These are phyloP conservation scores for Smutsia gigantea DNA, from an alignment of 2,797 vertebrate genomes.

Conservation along the genomic window DNA sequence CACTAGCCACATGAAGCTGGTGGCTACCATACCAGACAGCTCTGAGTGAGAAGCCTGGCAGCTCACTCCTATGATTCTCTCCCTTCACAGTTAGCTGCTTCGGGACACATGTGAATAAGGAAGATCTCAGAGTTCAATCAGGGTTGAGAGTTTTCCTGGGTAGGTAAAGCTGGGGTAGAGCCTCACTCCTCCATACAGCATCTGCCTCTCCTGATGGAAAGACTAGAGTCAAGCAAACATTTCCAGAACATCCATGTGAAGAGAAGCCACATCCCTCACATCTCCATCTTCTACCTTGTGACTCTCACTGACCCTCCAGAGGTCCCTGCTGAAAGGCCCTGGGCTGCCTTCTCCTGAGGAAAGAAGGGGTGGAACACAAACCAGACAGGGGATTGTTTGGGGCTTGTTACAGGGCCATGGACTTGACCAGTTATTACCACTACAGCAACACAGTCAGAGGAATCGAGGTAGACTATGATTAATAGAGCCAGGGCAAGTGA, in stretches of 20 bases:
- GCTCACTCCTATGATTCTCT: neutral
- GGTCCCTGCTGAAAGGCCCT: neutral
- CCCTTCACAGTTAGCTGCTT: neutral
- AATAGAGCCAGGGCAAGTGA: neutral
- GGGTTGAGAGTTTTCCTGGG: neutral
- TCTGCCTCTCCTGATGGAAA: neutral
- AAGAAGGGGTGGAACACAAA: neutral
- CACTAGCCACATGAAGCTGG: neutral
- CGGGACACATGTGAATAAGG: neutral
- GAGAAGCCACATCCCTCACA: conserved; percentile 22
- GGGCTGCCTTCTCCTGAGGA: neutral
- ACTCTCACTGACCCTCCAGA: neutral
- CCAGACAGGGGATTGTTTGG: neutral
- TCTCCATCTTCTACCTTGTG: neutral
- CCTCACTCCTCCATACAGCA: neutral
- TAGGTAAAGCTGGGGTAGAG: neutral
- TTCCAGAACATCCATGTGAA: conserved; percentile 35
- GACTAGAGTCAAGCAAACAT: neutral
- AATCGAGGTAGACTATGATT: neutral
- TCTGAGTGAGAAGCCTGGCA: neutral
- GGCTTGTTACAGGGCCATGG: neutral
- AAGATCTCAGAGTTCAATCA: neutral
- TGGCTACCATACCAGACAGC: neutral
- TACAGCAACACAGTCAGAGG: neutral
- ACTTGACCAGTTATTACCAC: neutral